These are phyloP conservation scores for Myocastor coypus DNA, from an alignment of 2,113 vertebrate species.

Conservation along the genomic window DNA sequence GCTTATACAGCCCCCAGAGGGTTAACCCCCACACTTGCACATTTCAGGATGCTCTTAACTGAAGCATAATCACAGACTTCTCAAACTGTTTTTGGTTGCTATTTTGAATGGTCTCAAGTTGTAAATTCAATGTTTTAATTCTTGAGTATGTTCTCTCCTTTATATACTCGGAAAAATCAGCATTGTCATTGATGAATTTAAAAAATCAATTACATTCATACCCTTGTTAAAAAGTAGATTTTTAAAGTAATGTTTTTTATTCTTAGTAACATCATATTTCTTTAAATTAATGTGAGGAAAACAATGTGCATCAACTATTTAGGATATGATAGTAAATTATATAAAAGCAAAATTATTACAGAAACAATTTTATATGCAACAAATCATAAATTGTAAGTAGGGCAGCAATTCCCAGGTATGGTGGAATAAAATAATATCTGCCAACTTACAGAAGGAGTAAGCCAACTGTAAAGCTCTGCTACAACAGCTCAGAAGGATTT, in stretches of 20 bases:
- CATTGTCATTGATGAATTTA: neutral
- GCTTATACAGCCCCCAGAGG: neutral
- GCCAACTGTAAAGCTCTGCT: constrained; percentile 63
- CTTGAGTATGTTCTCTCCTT: constrained; percentile 19
- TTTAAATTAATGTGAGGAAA: constrained; percentile 26
- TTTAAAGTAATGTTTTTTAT: constrained; percentile 45
- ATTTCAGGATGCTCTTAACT: constrained; percentile 46
- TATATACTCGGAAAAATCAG: neutral
- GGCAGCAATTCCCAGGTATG: constrained; percentile 38
- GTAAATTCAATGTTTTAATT: neutral
- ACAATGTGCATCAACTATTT: neutral
- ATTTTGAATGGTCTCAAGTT: constrained; percentile 51
- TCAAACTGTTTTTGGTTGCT: neutral
- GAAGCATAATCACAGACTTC: constrained; percentile 44
- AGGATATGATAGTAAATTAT: constrained; percentile 38
- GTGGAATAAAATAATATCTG: constrained; percentile 49
- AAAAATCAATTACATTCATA: neutral
- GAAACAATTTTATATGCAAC: constrained; percentile 61
- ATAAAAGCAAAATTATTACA: constrained; percentile 48
- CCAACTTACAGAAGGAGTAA: constrained; percentile 61
- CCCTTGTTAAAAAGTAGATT: constrained; percentile 27
- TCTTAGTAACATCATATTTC: constrained; percentile 33
- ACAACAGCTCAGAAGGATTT: constrained; percentile 71
- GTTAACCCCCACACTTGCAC: constrained; percentile 11
- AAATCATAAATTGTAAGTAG: constrained; percentile 35